Evolutionary conservation across 2,888 invertebrate genomes (phyloP).

Genomic region (Cecidostiba fungosa): DNA sequence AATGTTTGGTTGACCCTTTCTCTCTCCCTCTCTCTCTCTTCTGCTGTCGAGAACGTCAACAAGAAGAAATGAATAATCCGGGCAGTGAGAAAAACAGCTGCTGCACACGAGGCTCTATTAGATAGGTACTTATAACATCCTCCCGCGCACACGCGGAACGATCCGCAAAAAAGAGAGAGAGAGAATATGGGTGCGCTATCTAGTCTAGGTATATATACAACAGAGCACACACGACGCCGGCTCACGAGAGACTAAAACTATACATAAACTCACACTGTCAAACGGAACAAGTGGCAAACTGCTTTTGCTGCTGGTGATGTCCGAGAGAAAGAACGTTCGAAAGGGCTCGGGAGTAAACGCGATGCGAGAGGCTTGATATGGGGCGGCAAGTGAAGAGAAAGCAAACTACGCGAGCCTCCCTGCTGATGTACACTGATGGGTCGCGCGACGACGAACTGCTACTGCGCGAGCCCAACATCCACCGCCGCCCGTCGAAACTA

Average conservation of each 20-base stretch:
- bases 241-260: too few relatives aligned
- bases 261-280: not conserved
- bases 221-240: not conserved
- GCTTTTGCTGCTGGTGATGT: not conserved
- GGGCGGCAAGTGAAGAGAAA: not conserved
- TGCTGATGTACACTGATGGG: not conserved
- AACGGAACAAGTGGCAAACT: conserved; percentile 2
- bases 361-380: not conserved
- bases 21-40: not conserved
- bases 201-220: not conserved
- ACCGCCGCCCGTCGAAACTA: not conserved
- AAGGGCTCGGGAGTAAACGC: too few relatives aligned
- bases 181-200: not conserved
- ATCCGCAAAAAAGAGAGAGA: not conserved
- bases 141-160: not conserved
- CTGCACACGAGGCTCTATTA: not conserved
- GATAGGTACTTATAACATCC: not conserved
- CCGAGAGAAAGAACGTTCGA: not conserved
- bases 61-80: not conserved
- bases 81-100: not conserved
- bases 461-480: conserved; percentile 10
- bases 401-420: not conserved
- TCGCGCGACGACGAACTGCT: conserved; percentile 9
- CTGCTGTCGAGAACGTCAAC: not conserved
- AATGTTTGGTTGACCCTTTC: not conserved